These are phyloP conservation scores for Lytechinus pictus DNA, from an alignment of 35 echinoderm and acorn worm species.

Conservation along the genomic window DNA sequence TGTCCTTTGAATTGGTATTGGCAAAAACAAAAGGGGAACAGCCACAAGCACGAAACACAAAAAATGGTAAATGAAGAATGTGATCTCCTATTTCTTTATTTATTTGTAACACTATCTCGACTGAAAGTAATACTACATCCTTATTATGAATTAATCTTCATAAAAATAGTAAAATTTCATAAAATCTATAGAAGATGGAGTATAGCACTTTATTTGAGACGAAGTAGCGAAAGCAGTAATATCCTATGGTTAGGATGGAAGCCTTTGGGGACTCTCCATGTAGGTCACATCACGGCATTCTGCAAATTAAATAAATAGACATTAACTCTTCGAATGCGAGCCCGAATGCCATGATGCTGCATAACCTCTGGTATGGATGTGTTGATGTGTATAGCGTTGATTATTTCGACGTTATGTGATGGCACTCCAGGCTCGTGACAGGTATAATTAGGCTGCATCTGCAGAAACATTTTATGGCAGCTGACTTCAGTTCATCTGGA, in stretches of 20 bases:
- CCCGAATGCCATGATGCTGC: neutral
- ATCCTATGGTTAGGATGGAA: neutral
- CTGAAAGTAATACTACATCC: too few species aligned
- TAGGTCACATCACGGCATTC: neutral
- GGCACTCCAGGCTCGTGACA: neutral
- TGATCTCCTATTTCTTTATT: too few species aligned
- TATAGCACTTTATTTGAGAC: neutral
- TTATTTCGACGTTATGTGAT: constrained; percentile 13
- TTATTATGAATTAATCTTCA: too few species aligned
- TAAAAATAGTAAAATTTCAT: too few species aligned
- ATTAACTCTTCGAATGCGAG: neutral
- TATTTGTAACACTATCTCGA: too few species aligned
- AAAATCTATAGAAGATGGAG: neutral
- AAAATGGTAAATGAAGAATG: too few species aligned
- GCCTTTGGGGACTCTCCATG: neutral
- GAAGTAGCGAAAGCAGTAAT: neutral
- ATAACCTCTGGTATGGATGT: neutral
- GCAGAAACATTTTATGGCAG: neutral
- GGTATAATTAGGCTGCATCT: neutral
- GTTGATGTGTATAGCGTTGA: neutral
- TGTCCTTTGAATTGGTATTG: too few species aligned
- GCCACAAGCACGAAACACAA: too few species aligned
- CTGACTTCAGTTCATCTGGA: neutral
- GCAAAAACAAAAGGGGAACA: too few species aligned
- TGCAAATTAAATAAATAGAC: neutral